phyloP scores from a whole-genome alignment of 2,888 invertebrate genomes.

The Lepidochitona cinerea region DNA sequence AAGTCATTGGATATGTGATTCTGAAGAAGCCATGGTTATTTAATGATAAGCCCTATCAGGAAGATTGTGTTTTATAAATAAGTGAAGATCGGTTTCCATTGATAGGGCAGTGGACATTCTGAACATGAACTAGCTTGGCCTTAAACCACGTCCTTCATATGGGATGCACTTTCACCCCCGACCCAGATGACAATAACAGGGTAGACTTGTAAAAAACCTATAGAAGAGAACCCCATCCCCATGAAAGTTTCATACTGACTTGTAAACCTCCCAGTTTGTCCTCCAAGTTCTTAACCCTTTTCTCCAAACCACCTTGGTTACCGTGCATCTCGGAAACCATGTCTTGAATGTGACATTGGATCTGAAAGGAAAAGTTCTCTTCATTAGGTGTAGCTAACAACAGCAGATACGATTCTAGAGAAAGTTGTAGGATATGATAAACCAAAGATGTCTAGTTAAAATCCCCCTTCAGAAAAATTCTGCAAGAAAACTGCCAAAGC shows the following conservation, averaged over 20 bases:
- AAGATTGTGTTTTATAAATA: neutral
- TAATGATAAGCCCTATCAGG: neutral
- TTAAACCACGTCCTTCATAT: no score
- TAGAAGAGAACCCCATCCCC: neutral
- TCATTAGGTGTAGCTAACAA: no score
- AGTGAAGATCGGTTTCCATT: neutral
- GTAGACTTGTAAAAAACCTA: neutral
- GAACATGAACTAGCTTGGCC: neutral
- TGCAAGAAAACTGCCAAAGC: no score
- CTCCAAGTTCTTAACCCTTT: slow-evolving; percentile 92
- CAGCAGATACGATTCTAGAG: no score
- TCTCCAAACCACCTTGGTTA: slow-evolving; percentile 93
- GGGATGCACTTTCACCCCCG: no score
- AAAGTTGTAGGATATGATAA: no score
- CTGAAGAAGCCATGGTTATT: neutral
- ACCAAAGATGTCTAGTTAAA: no score
- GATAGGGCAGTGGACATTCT: neutral
- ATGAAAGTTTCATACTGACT: slow-evolving; percentile 38
- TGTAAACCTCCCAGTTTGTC: slow-evolving; percentile 90
- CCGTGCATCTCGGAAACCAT: slow-evolving; percentile 98
- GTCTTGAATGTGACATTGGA: slow-evolving; percentile 98
- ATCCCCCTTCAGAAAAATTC: no score
- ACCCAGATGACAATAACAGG: no score
- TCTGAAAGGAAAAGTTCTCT: no score
- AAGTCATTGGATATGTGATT: neutral